Base-by-base conservation (phyloP, 1,140 invertebrate species). In the Lepidurus apus region DNA sequence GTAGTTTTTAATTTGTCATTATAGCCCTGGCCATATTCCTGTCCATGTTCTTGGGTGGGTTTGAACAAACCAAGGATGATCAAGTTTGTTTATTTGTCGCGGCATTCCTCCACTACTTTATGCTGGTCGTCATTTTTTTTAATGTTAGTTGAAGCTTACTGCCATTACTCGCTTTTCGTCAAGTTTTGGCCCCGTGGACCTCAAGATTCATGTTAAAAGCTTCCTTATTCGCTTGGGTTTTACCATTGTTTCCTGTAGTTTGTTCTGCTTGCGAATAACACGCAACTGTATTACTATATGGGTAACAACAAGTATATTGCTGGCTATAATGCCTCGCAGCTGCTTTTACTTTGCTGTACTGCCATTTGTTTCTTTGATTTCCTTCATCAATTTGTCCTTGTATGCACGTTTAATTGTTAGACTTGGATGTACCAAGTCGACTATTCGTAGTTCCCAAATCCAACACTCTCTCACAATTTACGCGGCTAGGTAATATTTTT, bases 401-500 rank as follows among this genome's bases (percentile, higher is more conserved):
- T 87, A 86, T 80, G 78, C 82, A 26, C 74, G 82, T 9, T 82
- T 87, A 26, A 83, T 87, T 24, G 81, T 85, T n/a, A 80, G 82
- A 44, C 80, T 83, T 34, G 85, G 84, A 73, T 83, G 84, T 13
- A 84, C 82, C 80, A 84, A 85, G 76, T 81, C 24, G 21, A 84
- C 43, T 6, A 77, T 87, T 8, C 81, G 84, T 10, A 84, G 81
- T 76, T 87, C 84, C 79, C 84, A 86, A 81, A 82, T 83, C 17
- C 53, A 65, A 17, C 17, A 0, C 53, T n/a, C 17, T 65, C 21
- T 21, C 21, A 65, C 53, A 17, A 7, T 65, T 17, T n/a, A 65
- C 53, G 21, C 7, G 13, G 85, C 87, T 88, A 0, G 73, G 87
- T 87, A 0, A 86, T 88, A 7, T 87, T 88, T 85, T 84, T 87